Percentiles rank a stretch among this genome's conserved stretches.
Evolutionary conservation across 2,888 invertebrate species (phyloP).

Genomic region (Drosophila limbata): DNA sequence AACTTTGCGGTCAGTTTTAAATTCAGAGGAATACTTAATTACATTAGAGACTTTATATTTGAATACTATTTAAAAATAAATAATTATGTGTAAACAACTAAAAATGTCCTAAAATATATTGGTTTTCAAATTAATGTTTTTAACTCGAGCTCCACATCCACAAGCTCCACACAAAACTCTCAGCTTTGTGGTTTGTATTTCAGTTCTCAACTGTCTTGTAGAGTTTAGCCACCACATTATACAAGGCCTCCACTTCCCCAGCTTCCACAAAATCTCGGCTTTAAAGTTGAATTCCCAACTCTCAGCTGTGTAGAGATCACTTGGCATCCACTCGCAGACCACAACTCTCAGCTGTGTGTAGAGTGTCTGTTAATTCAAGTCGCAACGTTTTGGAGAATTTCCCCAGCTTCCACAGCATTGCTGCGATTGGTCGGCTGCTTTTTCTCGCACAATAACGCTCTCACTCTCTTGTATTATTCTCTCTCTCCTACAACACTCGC

Average conservation of each 20-base stretch:
- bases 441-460: conserved; percentile 5
- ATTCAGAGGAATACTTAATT: background rate
- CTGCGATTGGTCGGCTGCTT: conserved; percentile 64
- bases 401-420: conserved; percentile 41
- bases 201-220: conserved; percentile 16
- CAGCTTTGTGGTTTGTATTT: conserved; percentile 19
- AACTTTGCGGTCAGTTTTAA: background rate
- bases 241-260: conserved; percentile 24
- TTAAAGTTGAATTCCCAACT: conserved; percentile 17
- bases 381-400: conserved; percentile 46
- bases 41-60: background rate
- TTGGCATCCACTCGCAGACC: conserved; percentile 34
- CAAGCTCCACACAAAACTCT: conserved; percentile 19
- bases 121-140: too few species aligned
- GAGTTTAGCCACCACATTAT: conserved; percentile 5
- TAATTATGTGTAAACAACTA: too few species aligned
- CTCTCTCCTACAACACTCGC: conserved; percentile 15
- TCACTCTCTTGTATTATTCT: conserved; percentile 12
- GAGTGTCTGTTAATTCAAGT: conserved; percentile 5
- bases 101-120: too few species aligned
- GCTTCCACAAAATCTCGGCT: conserved; percentile 37
- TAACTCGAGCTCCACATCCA: background rate
- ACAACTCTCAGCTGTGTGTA: conserved; percentile 38
- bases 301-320: conserved; percentile 33
- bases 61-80: background rate